Evolutionary conservation across 2,113 vertebrate species (phyloP).

Genomic region (Platycercus adscitus): DNA sequence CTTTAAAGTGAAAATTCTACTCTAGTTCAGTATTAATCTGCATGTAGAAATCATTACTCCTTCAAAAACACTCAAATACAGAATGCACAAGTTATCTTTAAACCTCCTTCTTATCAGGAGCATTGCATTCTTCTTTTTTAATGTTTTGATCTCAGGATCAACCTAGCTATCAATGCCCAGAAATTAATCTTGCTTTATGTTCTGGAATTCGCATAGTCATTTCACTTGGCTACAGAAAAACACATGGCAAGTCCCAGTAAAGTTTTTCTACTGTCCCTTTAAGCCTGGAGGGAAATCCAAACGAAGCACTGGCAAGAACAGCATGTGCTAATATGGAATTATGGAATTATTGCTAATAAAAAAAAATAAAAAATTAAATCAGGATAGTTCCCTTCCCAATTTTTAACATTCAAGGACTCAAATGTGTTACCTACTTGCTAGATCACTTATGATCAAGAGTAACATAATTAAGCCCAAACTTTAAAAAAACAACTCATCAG

Average conservation of each 20-base stretch:
- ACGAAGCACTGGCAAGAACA: not conserved
- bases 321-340: not conserved
- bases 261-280: not conserved
- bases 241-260: not conserved
- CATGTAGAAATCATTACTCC: not conserved
- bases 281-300: not conserved
- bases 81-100: not conserved
- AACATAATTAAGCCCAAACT: not conserved
- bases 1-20: not conserved
- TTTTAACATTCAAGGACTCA: not conserved
- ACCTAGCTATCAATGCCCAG: not conserved
- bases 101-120: not conserved
- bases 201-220: not conserved
- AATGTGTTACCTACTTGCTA: not conserved
- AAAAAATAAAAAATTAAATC: not conserved
- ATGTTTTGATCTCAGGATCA: not conserved
- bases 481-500: not conserved
- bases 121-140: not conserved
- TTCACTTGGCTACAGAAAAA: not conserved
- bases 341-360: not conserved
- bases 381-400: not conserved
- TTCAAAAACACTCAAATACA: not conserved
- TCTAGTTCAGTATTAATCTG: not conserved
- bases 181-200: not conserved
- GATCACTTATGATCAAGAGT: not conserved